Conservation (phyloP, 1,140 invertebrate species). For the Pseudachorutes palmiensis region DNA sequence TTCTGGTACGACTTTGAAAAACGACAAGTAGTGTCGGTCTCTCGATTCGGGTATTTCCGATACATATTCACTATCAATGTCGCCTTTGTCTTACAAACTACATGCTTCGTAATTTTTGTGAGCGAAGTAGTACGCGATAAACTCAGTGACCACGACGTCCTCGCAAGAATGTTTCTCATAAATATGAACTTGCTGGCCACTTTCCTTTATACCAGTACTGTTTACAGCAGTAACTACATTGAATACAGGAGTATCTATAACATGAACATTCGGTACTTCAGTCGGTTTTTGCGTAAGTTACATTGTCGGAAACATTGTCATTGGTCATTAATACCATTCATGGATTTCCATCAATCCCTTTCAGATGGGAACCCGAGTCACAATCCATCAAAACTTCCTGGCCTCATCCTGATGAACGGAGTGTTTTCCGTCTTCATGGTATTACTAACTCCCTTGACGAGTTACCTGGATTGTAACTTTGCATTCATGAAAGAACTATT, state of each 20-base stretch:
- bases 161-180: not conserved
- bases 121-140: too few relatives aligned
- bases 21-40: too few relatives aligned
- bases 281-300: not conserved
- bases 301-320: too few relatives aligned
- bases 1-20: too few relatives aligned
- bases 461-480: not conserved
- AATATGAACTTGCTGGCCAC: not conserved
- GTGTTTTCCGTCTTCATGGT: not conserved
- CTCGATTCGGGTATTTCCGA: too few relatives aligned
- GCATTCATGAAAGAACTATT: not conserved
- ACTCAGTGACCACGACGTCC: not conserved
- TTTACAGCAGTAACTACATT: not conserved
- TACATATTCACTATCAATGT: too few relatives aligned
- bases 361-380: not conserved
- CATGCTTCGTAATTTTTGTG: too few relatives aligned
- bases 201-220: not conserved
- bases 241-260: not conserved
- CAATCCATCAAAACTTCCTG: not conserved
- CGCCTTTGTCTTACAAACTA: too few relatives aligned
- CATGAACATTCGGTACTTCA: not conserved
- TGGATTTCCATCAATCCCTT: too few relatives aligned
- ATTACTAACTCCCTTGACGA: not conserved
- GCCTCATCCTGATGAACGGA: not conserved
- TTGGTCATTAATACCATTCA: too few relatives aligned